Evolutionary conservation across 2,113 vertebrate species (phyloP).

Genomic region (Bostrychus sinensis): DNA sequence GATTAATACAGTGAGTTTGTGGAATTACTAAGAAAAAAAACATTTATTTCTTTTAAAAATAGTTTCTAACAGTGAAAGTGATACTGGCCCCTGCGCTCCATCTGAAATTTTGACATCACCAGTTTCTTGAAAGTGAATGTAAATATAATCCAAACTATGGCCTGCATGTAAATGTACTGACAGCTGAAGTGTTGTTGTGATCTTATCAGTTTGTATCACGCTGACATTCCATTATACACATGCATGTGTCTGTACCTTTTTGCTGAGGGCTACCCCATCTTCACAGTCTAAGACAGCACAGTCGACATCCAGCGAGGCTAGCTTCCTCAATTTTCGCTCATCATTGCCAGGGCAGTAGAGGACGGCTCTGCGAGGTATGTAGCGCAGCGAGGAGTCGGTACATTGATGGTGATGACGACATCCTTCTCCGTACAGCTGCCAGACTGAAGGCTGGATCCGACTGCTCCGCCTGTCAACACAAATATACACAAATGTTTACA

Average conservation of each 20-base stretch:
- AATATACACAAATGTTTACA: slow-evolving; percentile 35
- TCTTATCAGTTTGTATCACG: neutral
- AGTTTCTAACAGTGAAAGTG: too few relatives aligned
- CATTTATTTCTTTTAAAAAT: too few relatives aligned
- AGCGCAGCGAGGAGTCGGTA: slow-evolving; percentile 77
- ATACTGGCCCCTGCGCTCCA: too few relatives aligned
- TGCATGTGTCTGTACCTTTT: slow-evolving; percentile 84
- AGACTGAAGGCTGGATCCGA: slow-evolving; percentile 48
- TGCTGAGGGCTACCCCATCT: slow-evolving; percentile 93
- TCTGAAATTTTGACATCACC: neutral
- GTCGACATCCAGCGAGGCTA: slow-evolving; percentile 88
- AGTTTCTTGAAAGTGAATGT: too few relatives aligned
- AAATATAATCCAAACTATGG: too few relatives aligned
- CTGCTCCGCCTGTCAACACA: slow-evolving; percentile 58
- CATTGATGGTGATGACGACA: slow-evolving; percentile 69
- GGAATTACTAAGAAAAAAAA: too few relatives aligned
- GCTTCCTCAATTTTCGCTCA: slow-evolving; percentile 92
- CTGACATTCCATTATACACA: slow-evolving; percentile 11
- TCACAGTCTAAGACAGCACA: slow-evolving; percentile 96
- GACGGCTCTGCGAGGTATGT: slow-evolving; percentile 90
- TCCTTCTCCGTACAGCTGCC: slow-evolving; percentile 44
- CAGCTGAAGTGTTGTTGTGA: slow-evolving; percentile 18
- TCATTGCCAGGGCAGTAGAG: slow-evolving; percentile 95
- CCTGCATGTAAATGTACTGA: neutral
- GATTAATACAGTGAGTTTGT: too few relatives aligned